Evolutionary conservation across 1,140 invertebrate genomes (phyloP).

Genomic region (Drosophila teissieri): DNA sequence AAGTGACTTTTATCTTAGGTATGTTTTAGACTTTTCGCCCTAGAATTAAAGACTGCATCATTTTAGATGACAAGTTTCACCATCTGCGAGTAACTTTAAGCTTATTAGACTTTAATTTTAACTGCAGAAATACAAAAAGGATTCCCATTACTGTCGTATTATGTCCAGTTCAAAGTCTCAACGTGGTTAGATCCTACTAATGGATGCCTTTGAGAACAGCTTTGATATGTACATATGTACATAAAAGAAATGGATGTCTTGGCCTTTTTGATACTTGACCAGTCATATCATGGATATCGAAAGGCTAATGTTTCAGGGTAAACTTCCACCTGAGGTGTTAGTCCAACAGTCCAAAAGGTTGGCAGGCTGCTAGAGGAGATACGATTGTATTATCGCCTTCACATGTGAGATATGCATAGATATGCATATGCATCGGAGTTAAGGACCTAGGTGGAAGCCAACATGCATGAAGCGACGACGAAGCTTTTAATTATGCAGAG

Average conservation of each 20-base stretch:
- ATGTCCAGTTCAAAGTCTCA: too few relatives aligned
- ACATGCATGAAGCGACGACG: background rate
- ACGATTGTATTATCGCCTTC: constrained; percentile 53
- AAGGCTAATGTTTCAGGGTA: constrained; percentile 84
- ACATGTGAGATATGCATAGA: constrained; percentile 24
- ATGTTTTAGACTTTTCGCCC: background rate
- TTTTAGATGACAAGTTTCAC: constrained; percentile 1
- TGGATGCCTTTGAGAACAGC: too few relatives aligned
- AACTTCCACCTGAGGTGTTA: background rate
- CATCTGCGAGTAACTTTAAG: constrained; percentile 62
- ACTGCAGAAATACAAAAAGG: too few relatives aligned
- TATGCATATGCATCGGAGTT: background rate
- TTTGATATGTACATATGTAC: too few relatives aligned
- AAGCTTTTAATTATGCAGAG: background rate
- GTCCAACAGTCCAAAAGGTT: background rate
- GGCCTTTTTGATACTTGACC: constrained; percentile 67
- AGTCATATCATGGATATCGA: constrained; percentile 85
- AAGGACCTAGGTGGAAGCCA: background rate
- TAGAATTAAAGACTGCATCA: background rate
- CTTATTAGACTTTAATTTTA: too few relatives aligned
- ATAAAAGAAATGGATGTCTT: too few relatives aligned
- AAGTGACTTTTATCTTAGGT: background rate
- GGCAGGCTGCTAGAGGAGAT: background rate
- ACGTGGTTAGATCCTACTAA: too few relatives aligned
- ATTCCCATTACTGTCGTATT: too few relatives aligned